Conservation (phyloP, 2,888 invertebrate genomes). For the Hypena proboscidalis region DNA sequence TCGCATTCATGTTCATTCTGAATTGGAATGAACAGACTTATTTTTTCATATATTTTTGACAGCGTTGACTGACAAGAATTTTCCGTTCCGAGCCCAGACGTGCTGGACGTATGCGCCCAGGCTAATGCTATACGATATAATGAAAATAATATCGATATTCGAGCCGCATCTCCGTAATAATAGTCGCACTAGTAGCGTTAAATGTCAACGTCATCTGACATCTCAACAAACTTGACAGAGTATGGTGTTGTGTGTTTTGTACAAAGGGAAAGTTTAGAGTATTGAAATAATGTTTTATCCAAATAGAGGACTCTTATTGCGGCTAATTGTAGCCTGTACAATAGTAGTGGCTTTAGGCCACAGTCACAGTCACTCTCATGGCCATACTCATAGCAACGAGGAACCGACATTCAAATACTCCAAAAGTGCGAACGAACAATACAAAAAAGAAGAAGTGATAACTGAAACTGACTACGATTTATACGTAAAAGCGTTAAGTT, state of each 20-base stretch:
- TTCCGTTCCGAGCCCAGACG: no score
- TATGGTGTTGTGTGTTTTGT: conserved; percentile 16
- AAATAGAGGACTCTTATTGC: conserved; percentile 44
- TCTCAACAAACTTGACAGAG: no score
- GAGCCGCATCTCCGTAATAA: no score
- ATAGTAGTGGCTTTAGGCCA: conserved; percentile 63
- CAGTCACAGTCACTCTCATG: conserved; percentile 71
- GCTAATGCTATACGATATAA: no score
- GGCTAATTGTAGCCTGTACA: conserved; percentile 46
- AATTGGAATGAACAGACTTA: no score
- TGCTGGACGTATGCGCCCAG: no score
- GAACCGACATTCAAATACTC: conserved; percentile 95
- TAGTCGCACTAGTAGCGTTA: not conserved
- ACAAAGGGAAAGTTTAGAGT: conserved; percentile 10
- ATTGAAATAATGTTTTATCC: conserved; percentile 46
- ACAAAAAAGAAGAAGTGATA: conserved; percentile 76
- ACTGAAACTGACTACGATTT: conserved; percentile 73
- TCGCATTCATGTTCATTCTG: no score
- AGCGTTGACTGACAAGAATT: no score
- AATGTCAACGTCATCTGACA: conserved; percentile 1
- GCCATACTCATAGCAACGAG: conserved; percentile 68
- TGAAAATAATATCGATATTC: no score
- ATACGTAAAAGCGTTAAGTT: conserved; percentile 94
- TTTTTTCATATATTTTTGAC: no score
- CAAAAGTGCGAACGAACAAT: conserved; percentile 83